Evolutionary conservation across 2,797 vertebrate genomes (phyloP), one percentile per base, ranked within the genome.

Genomic region (Chaetophractus vellerosus): DNA sequence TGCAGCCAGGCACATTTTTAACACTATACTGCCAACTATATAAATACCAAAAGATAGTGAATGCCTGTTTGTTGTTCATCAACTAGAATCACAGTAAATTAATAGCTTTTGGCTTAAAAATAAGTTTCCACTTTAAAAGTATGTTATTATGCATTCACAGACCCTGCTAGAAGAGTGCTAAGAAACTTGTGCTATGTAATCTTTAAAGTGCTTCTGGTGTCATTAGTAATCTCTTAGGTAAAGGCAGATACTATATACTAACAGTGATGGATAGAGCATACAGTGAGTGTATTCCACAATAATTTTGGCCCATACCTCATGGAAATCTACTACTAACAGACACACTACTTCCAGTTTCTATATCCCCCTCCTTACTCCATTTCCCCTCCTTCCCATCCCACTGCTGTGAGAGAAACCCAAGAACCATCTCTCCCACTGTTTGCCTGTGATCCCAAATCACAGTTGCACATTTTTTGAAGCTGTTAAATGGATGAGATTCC

Each of bases 11-110:
- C 26, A 86, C 64, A 57, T 90, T 96, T 95, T 68, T n/a, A 88
- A 95, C 71, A 68, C 41, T 88, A 66, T 72, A 79, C 57, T 24
- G 93, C 31, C 79, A 96, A 94, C 68, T 91, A 93, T 33, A 89
- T 19, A 96, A 85, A 96, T 84, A 88, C 52, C 61, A 92, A 95
- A 95, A 91, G n/a, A 80, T 16, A 95, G 75, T 80, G 72, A 93
- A 78, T 69, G 95, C 75, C 72, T 80, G 1, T 83, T 93, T 84
- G 91, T 91, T 96, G 52, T 93, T 79, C 38, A 94, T 63, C 55
- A 95, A 68, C 26, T 82, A 91, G 88, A 96, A 74, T 75, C 64
- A 96, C 50, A 92, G n/a, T 93, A 86, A 89, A 91, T 78, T 78
- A 91, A 63, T 91, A 96, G 91, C 45, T 90, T 95, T 87, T 78